A percentile compares a stretch with the other conserved stretches of the same genome.
These are phyloP conservation scores for Vultur gryphus DNA, from an alignment of 2,797 vertebrate genomes.

Conservation along the genomic window DNA sequence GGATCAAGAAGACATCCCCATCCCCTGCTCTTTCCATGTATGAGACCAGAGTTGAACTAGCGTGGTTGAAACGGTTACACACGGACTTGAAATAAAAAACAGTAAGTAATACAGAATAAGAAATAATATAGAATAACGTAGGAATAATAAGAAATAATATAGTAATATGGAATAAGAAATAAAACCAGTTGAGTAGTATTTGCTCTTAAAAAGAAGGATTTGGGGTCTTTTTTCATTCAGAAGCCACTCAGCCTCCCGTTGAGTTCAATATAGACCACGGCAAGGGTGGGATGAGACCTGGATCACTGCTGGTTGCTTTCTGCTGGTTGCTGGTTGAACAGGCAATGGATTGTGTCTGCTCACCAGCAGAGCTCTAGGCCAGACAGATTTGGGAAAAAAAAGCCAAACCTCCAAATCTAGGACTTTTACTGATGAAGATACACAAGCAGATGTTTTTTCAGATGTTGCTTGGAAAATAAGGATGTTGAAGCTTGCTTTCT, in stretches of 20 bases:
- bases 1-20: fast-evolving
- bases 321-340: neutral
- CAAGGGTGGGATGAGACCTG: neutral
- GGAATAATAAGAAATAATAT: neutral
- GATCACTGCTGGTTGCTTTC: neutral
- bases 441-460: neutral
- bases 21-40: neutral
- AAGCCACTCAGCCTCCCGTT: neutral
- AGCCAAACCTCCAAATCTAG: neutral
- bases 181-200: neutral
- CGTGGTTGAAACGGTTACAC: neutral
- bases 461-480: neutral
- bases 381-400: neutral
- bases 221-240: neutral
- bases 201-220: neutral
- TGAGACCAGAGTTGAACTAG: neutral
- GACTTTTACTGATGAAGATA: neutral
- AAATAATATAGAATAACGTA: neutral
- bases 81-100: neutral
- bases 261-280: fast-evolving
- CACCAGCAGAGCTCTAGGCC: neutral
- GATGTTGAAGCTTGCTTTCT: neutral
- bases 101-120: neutral
- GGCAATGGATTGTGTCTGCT: neutral
- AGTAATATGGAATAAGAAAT: neutral